Evolutionary conservation across 2,113 vertebrate species (phyloP).

Genomic region (Drymodes brunneopygia): DNA sequence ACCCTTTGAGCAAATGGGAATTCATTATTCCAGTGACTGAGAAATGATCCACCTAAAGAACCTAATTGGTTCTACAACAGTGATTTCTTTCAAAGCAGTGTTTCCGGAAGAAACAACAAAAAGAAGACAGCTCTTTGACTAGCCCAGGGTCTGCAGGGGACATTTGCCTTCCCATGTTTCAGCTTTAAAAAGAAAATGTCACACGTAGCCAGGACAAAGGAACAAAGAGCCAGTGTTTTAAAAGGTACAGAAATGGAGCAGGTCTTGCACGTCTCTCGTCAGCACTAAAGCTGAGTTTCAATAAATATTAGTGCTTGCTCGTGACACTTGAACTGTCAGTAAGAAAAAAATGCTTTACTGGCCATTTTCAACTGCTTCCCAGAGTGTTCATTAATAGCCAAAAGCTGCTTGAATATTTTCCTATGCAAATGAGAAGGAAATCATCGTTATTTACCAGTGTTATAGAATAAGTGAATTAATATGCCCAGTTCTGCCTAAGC

Average conservation of each 20-base stretch:
- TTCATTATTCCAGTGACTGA: conserved; percentile 53
- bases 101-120: conserved; percentile 28
- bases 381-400: neutral
- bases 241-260: neutral
- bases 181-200: conserved; percentile 19
- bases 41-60: conserved; percentile 58
- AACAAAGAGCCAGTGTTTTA: neutral
- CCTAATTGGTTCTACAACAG: conserved; percentile 52
- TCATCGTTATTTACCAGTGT: neutral
- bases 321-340: neutral
- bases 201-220: neutral
- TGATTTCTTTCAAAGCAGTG: conserved; percentile 6
- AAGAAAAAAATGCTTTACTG: neutral
- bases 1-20: conserved; percentile 53
- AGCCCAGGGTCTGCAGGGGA: neutral
- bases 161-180: conserved; percentile 26
- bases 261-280: neutral
- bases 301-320: neutral
- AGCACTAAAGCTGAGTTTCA: neutral
- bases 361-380: neutral
- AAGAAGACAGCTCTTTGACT: conserved; percentile 48
- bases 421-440: neutral
- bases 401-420: conserved; percentile 2
- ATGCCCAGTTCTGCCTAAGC: neutral
- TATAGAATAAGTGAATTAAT: conserved; percentile 7